Conservation (phyloP, 2,797 vertebrate genomes). For the Megaceryle alcyon region DNA sequence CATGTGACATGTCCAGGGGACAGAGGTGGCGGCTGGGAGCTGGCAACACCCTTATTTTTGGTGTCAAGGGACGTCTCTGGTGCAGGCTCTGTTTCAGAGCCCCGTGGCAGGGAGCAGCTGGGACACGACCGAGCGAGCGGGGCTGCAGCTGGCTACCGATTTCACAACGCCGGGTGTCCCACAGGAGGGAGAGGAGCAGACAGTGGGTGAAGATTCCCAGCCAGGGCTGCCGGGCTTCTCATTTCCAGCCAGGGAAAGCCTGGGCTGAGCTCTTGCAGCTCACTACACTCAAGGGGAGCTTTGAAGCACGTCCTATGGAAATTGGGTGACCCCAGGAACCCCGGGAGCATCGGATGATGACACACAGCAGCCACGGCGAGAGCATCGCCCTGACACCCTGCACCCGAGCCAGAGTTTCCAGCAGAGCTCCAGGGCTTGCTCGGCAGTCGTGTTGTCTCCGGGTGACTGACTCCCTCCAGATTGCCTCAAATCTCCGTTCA, state of each 20-base stretch:
- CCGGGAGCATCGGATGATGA: neutral
- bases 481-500: slow-evolving; percentile 49
- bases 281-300: neutral
- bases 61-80: neutral
- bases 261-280: neutral
- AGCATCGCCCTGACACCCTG: neutral
- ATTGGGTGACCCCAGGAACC: neutral
- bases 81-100: neutral
- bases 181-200: neutral
- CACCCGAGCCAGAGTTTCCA: slow-evolving; percentile 32
- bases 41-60: neutral
- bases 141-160: neutral
- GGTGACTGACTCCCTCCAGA: slow-evolving; percentile 49
- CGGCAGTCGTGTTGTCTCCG: neutral
- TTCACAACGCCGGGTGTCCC: neutral
- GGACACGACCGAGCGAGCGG: rapidly evolving
- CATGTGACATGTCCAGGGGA: rapidly evolving
- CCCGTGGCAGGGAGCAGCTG: neutral
- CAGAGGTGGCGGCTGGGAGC: rapidly evolving
- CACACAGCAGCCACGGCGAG: neutral
- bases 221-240: neutral
- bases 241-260: neutral
- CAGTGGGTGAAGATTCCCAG: neutral
- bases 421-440: neutral
- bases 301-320: neutral